Evolutionary conservation across 2,113 vertebrate species (phyloP), one percentile per base, ranked within the genome.

Genomic region (Lophochroa leadbeateri): DNA sequence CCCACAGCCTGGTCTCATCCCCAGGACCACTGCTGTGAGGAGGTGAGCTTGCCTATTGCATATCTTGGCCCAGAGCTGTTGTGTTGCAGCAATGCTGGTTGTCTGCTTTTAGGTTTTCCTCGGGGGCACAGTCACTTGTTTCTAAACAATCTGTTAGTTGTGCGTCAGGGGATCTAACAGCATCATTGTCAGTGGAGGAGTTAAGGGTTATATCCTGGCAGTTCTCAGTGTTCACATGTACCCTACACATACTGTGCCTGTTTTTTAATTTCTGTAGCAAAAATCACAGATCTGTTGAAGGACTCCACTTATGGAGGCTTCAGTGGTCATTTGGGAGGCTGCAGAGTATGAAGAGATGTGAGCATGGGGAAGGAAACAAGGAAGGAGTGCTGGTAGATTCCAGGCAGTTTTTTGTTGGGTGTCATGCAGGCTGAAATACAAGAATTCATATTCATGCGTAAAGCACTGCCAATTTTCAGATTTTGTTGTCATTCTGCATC

Each of bases 21-120:
- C 53, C 31, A 41, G 33, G 10, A 25, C 33, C 15, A 2, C 28
- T 8, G 3, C 64, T 74, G 81, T 57, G 63, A 6, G 3, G 13
- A 63, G 82, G 64, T 0, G 1, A 72, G 18, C 41, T 82, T 0
- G 0, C 16, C 44, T 18, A 3, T 24, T 0, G 0, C 50, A 68
- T 65, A 27, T 50, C 76, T 78, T 82, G n/a, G 25, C 69, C 75
- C 68, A 27, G 68, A 86, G 63, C n/a, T 75, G 27, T 63, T 92
- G 58, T 5, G 0, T 17, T 67, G 76, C 13, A 6, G 67, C 53
- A 19, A 0, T 70, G 24, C 53, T 81, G 50, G 5, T 21, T 75
- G 35, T 15, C 64, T 95, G 72, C 72, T 82, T 65, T 46, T 47
- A 78, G 55, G 11, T 71, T 91, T 84, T 94, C 60, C 43, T 68